A percentile compares a stretch with the other conserved stretches of the same genome.
Evolutionary conservation across 2,113 vertebrate genomes (phyloP).

Genomic region (Cochlearius cochlearius): DNA sequence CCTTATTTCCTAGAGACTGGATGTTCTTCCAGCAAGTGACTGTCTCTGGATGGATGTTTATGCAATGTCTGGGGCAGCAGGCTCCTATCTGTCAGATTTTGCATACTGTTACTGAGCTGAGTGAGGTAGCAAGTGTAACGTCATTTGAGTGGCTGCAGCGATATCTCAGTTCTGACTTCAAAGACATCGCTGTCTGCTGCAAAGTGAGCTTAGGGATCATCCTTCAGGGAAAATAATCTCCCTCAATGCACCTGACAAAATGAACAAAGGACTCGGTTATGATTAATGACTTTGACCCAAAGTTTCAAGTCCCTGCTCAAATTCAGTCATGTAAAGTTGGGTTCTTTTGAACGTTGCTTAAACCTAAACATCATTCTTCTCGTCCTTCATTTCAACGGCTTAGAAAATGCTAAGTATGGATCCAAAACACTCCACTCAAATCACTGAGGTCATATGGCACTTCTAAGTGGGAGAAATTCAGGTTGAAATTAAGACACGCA

Average conservation of each 20-base stretch:
- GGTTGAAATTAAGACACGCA: not conserved
- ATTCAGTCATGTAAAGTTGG: not conserved
- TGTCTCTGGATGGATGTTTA: not conserved
- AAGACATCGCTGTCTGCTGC: not conserved
- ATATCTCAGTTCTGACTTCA: not conserved
- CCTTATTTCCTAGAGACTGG: not conserved
- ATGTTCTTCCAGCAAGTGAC: constrained; percentile 26
- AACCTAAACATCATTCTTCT: not conserved
- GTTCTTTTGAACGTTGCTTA: not conserved
- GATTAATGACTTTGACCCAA: constrained; percentile 33
- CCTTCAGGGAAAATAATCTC: not conserved
- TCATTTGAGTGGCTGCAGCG: not conserved
- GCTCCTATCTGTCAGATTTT: constrained; percentile 3
- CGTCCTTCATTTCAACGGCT: not conserved
- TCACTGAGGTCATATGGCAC: not conserved
- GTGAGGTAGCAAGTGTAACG: not conserved
- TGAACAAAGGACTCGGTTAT: not conserved
- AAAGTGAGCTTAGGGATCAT: not conserved
- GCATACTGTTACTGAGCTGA: not conserved
- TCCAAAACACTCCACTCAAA: not conserved
- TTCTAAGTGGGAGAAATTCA: not conserved
- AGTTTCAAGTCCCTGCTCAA: not conserved
- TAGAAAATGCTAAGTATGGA: not conserved
- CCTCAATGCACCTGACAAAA: constrained; percentile 30
- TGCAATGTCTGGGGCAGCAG: constrained; percentile 16